These are phyloP conservation scores for Ceratina australensis DNA, from an alignment of 1,140 invertebrate genomes.

Conservation along the genomic window DNA sequence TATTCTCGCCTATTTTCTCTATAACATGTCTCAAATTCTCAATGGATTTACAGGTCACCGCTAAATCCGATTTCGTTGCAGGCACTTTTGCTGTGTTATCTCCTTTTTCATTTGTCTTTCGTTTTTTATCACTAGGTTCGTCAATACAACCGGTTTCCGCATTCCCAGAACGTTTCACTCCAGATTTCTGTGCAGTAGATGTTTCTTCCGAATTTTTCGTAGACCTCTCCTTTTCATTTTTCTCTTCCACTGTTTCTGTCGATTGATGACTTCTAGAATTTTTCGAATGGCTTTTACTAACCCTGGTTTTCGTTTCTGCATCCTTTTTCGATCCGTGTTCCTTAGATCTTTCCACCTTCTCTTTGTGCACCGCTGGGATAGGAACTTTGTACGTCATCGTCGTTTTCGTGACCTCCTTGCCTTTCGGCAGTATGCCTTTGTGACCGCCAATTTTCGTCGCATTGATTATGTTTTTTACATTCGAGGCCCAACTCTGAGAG, in stretches of 20 bases:
- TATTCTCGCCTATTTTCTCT: slow-evolving; percentile 69
- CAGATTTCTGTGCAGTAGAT: slow-evolving; percentile 46
- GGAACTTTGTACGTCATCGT: slow-evolving; percentile 87
- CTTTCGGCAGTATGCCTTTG: slow-evolving; percentile 77
- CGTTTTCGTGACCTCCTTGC: slow-evolving; percentile 80
- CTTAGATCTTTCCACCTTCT: slow-evolving; percentile 69
- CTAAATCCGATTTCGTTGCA: slow-evolving; percentile 50
- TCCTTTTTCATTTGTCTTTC: slow-evolving; percentile 44
- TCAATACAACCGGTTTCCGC: slow-evolving; percentile 25
- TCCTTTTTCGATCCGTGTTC: slow-evolving; percentile 74
- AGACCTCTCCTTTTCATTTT: slow-evolving; percentile 42
- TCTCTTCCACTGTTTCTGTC: slow-evolving; percentile 38
- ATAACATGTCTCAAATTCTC: slow-evolving; percentile 71
- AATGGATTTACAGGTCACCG: slow-evolving; percentile 73
- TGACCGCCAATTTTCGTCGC: slow-evolving; percentile 75
- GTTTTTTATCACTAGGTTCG: slow-evolving; percentile 55
- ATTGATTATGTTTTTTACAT: slow-evolving; percentile 75
- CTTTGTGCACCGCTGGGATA: slow-evolving; percentile 82
- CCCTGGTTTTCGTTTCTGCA: slow-evolving; percentile 67
- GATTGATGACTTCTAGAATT: slow-evolving; percentile 35
- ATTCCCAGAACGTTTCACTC: slow-evolving; percentile 52
- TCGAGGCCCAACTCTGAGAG: slow-evolving; percentile 74
- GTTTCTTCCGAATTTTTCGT: slow-evolving; percentile 33
- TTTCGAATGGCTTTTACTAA: slow-evolving; percentile 54
- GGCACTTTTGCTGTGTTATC: slow-evolving; percentile 28